Conservation (phyloP, 2,113 vertebrate species). For the Nesoenas mayeri region DNA sequence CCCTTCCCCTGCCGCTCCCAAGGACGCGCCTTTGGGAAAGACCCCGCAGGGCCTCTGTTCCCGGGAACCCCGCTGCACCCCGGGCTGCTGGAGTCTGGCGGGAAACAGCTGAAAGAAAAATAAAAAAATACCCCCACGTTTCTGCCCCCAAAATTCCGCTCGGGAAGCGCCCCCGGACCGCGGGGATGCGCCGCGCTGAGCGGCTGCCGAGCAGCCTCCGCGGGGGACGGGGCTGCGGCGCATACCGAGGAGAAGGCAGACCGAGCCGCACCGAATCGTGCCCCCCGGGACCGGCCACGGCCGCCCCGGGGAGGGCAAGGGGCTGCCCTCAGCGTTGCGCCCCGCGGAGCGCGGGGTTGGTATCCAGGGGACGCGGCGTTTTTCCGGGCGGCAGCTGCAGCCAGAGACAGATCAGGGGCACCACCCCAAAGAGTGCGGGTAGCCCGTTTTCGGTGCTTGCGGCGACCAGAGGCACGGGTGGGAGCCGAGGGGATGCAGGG, state of each 20-base stretch:
- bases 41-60: not conserved
- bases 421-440: accelerated
- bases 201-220: not conserved
- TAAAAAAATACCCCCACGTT: not conserved
- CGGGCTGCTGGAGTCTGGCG: not conserved
- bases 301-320: no score
- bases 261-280: not conserved
- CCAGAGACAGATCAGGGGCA: not conserved
- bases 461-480: no score
- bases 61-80: not conserved
- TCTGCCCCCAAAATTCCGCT: not conserved
- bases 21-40: not conserved
- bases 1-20: not conserved
- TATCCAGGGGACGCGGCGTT: not conserved
- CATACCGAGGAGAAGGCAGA: not conserved
- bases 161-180: not conserved
- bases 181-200: not conserved
- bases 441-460: not conserved
- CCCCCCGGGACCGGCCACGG: not conserved
- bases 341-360: not conserved
- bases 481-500: not conserved
- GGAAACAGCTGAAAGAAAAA: not conserved
- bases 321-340: not conserved
- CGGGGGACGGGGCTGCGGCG: not conserved
- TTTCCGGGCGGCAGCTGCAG: not conserved